These are phyloP conservation scores for Callithrix jacchus DNA, from an alignment of 2,113 vertebrate genomes.

Conservation along the genomic window DNA sequence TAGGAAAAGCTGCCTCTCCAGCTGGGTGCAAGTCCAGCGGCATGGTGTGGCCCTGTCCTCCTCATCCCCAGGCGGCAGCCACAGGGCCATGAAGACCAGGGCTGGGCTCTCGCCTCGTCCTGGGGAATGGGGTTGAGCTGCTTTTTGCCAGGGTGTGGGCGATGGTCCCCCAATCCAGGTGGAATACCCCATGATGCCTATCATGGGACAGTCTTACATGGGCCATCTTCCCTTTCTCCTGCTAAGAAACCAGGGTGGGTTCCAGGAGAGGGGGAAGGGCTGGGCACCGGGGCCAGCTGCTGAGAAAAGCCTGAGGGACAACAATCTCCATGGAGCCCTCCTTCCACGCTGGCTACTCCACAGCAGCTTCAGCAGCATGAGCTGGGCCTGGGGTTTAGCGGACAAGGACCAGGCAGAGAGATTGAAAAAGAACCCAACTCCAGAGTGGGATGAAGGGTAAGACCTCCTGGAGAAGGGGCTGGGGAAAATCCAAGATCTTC, in stretches of 20 bases:
- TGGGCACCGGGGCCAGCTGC: not conserved
- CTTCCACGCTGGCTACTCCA: not conserved
- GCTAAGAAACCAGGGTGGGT: not conserved
- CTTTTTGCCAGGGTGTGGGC: not conserved
- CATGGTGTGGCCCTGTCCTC: accelerated
- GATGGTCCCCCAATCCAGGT: accelerated
- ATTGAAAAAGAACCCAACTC: not conserved
- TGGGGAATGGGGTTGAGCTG: not conserved
- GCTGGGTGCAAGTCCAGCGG: not conserved
- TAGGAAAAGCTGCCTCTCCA: not conserved
- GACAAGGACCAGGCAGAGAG: not conserved
- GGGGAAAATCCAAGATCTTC: not conserved
- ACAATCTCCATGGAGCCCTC: not conserved
- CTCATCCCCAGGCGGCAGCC: not conserved
- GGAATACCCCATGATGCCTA: not conserved
- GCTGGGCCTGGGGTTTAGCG: not conserved
- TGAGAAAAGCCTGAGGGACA: not conserved
- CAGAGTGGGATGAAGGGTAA: not conserved
- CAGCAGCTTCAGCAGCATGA: too few species aligned
- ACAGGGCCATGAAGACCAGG: too few species aligned
- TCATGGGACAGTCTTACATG: not conserved
- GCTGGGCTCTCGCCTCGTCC: not conserved
- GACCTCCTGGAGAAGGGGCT: not conserved
- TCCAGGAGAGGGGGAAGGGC: not conserved
- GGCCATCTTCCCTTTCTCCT: not conserved